Conservation (phyloP, 2,797 vertebrate genomes). For the Phalloptychus januarius region DNA sequence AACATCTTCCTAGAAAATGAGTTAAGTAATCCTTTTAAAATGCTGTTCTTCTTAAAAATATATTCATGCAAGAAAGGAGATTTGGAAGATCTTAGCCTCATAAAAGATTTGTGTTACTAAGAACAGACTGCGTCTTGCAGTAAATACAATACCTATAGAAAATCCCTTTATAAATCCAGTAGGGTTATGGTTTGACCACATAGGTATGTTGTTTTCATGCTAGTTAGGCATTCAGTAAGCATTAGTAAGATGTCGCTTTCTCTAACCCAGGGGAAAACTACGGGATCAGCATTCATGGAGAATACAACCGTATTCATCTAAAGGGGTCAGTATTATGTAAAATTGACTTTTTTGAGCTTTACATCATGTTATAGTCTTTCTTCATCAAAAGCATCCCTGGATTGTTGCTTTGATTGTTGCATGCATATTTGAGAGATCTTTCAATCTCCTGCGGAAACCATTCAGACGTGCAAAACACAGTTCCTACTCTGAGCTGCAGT, state of each 20-base stretch:
- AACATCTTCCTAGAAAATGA: background rate
- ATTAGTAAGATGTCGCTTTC: background rate
- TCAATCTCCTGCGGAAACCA: no score
- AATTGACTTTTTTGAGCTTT: no score
- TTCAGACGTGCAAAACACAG: no score
- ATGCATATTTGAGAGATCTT: no score
- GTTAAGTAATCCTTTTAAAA: background rate
- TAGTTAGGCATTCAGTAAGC: background rate
- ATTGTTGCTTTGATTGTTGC: no score
- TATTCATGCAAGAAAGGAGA: background rate
- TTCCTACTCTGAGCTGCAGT: no score
- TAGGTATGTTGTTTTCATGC: background rate
- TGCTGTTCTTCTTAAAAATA: background rate
- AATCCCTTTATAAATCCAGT: background rate
- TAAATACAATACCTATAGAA: background rate
- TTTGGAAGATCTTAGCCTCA: background rate
- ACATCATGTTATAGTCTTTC: no score
- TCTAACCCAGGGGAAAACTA: background rate
- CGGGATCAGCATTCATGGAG: background rate
- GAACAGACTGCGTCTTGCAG: background rate
- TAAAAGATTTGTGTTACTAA: background rate
- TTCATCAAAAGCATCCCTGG: no score
- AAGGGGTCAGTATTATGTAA: no score
- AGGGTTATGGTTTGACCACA: background rate
- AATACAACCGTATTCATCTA: background rate